Base-by-base conservation (phyloP, 2,888 invertebrate genomes). In the Watsonalla binaria region DNA sequence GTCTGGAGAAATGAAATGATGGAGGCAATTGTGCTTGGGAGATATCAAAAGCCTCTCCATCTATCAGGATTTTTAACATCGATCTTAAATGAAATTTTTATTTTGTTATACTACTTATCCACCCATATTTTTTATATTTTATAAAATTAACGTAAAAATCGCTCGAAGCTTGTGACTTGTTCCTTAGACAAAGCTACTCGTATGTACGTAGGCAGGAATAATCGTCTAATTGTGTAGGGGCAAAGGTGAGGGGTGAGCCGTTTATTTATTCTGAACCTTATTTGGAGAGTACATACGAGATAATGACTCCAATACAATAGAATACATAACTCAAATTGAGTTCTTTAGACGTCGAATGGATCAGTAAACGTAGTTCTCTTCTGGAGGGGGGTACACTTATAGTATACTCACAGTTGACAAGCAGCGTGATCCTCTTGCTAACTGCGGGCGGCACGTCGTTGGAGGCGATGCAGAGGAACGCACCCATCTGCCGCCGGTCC, bases 391-490 rank as follows among this genome's bases (percentile, higher is more conserved):
- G 6, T 39, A 37, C 13, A 35, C 39, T 15, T 51, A 24, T 33
- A 1, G 47, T 33, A 45, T 68, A 94, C 96, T 96, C 91, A 97
- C 97, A 97, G 82, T 96, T 96, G 54, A 97, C 96, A 76, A 94
- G 94, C 57, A 97, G 92, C 45, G 94, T 94, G 66, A 97, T 96
- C 65, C 96, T 90, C 82, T 96, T 96, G 89, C 95, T 96, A 70
- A 96, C 96, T 15, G 96, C 95, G n/a, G 96, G 96, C 51, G 96
- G 96, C 47, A 97, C 96, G 82, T 96, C 96, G 81, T 97, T 97
- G 73, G 94, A 95, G 35, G 97, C 97, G 69, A 96, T 96, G 86
- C 97, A 97, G 70, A 97, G 92, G 82, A 96, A 97, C 46, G 95
- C 94, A 35, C 96, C 97, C 95, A 96, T 97, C 90, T 97, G 97